Evolutionary conservation across 2,113 vertebrate species (phyloP).

Genomic region (Odocoileus hemionus): DNA sequence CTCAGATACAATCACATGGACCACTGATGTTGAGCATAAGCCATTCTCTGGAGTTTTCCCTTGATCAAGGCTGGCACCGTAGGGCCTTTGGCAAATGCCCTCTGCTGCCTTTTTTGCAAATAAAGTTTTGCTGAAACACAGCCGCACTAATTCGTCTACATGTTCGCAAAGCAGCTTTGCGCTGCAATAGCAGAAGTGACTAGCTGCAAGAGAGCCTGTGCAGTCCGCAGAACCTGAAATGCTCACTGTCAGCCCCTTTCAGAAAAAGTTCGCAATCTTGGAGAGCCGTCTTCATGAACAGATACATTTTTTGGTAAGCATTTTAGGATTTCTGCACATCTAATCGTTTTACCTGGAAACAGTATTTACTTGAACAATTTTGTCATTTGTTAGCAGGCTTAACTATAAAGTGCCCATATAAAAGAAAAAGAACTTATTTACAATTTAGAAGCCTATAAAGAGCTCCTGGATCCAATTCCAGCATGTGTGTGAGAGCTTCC

Average conservation of each 20-base stretch:
- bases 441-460: neutral
- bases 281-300: neutral
- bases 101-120: neutral
- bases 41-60: neutral
- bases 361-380: neutral
- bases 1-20: neutral
- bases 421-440: neutral
- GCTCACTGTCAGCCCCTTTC: neutral
- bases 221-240: neutral
- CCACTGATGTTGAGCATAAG: neutral
- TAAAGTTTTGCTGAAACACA: constrained; percentile 31
- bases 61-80: neutral
- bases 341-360: neutral
- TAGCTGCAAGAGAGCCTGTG: neutral
- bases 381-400: neutral
- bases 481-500: neutral
- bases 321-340: neutral
- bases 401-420: neutral
- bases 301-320: neutral
- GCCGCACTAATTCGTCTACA: neutral
- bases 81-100: neutral
- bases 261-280: neutral
- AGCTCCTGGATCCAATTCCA: neutral
- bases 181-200: neutral
- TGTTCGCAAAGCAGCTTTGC: neutral